Conservation (phyloP, 2,797 vertebrate genomes). For the Sebastes cheni region DNA sequence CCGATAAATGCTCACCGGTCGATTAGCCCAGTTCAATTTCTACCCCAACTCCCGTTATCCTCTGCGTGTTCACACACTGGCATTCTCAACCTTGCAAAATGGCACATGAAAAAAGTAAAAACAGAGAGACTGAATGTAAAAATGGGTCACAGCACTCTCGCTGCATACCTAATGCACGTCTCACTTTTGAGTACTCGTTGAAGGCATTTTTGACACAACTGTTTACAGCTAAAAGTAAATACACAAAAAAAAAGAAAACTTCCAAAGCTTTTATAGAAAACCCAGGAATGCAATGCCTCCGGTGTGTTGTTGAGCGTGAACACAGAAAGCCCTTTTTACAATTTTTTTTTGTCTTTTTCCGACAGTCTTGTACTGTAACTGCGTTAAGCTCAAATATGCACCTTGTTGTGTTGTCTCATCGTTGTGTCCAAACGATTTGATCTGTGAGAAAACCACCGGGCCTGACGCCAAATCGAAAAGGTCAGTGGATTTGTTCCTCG, state of each 20-base stretch:
- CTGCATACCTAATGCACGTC: constrained; percentile 82
- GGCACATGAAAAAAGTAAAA: constrained; percentile 63
- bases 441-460: constrained; percentile 66
- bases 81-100: constrained; percentile 60
- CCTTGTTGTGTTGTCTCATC: constrained; percentile 68
- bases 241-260: constrained; percentile 65
- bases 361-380: constrained; percentile 78
- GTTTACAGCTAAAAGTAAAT: constrained; percentile 79
- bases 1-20: constrained; percentile 58
- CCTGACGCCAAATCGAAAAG: constrained; percentile 26
- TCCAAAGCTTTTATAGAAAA: constrained; percentile 82
- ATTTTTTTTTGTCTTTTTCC: constrained; percentile 51
- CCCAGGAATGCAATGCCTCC: constrained; percentile 82
- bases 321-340: constrained; percentile 87
- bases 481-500: constrained; percentile 58
- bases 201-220: constrained; percentile 81
- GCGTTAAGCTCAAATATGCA: constrained; percentile 78
- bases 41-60: neutral
- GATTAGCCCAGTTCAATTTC: constrained; percentile 22
- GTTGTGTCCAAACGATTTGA: constrained; percentile 73
- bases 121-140: constrained; percentile 53
- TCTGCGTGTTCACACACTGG: constrained; percentile 21
- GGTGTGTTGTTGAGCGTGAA: constrained; percentile 80
- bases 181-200: constrained; percentile 77
- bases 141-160: constrained; percentile 70